Conservation (phyloP, 2,888 invertebrate species). For the Myopa testacea region DNA sequence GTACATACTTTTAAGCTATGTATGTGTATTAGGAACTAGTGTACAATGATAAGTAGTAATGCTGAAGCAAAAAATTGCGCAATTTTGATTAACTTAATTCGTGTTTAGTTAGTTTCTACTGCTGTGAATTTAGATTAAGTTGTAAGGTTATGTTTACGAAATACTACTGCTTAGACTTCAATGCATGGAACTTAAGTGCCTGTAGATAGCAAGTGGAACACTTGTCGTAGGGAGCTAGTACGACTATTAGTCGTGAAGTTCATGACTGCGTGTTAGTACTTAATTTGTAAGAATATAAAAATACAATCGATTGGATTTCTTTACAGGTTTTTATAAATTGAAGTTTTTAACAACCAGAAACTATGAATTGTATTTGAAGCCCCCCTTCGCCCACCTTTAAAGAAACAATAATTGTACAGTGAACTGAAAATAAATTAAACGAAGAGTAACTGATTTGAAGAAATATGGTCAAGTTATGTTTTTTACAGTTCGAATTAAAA, state of each 20-base stretch:
- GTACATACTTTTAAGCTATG: slow-evolving; percentile 14
- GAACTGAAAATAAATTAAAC: no score
- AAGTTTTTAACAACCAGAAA: neutral
- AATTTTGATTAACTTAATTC: slow-evolving; percentile 6
- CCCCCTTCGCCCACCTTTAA: neutral
- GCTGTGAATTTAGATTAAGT: slow-evolving; percentile 25
- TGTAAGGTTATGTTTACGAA: neutral
- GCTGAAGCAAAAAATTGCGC: slow-evolving; percentile 5
- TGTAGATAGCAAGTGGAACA: neutral
- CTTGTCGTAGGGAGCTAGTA: slow-evolving; percentile 23
- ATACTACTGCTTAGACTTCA: neutral
- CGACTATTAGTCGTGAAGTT: neutral
- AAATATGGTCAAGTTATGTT: no score
- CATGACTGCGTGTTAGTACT: slow-evolving; percentile 24
- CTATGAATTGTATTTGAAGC: neutral
- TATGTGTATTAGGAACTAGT: neutral
- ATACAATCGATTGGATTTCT: neutral
- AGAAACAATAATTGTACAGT: neutral
- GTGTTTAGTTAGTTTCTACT: neutral
- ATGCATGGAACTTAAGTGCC: slow-evolving; percentile 28
- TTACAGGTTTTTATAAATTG: slow-evolving; percentile 18
- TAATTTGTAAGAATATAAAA: slow-evolving; percentile 26
- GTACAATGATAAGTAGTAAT: slow-evolving; percentile 25
- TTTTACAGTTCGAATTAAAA: no score
- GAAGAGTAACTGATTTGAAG: no score